These are phyloP conservation scores for Elymnias hypermnestra DNA, from an alignment of 1,140 invertebrate species.

Conservation along the genomic window DNA sequence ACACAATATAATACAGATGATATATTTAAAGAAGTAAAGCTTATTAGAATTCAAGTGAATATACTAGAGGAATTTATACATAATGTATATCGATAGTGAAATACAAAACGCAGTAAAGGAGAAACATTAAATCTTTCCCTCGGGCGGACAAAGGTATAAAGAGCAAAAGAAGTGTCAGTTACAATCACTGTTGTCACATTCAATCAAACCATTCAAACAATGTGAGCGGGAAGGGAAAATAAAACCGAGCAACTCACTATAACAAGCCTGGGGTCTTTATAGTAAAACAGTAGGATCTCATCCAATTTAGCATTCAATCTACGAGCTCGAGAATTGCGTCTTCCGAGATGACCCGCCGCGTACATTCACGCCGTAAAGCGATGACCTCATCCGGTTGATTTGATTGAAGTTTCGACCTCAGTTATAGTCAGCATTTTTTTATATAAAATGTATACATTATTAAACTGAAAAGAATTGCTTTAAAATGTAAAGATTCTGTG, in stretches of 20 bases:
- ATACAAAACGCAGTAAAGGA: conserved; percentile 13
- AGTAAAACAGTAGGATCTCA: conserved; percentile 63
- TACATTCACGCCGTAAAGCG: conserved; percentile 59
- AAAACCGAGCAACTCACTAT: conserved; percentile 48
- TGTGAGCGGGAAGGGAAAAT: conserved; percentile 38
- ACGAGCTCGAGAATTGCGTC: conserved; percentile 63
- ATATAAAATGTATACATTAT: conserved; percentile 12
- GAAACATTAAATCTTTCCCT: conserved; percentile 30
- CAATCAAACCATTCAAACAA: conserved; percentile 59
- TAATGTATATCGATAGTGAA: no score
- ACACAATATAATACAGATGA: no score
- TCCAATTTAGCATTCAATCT: conserved; percentile 75
- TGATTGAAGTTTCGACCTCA: conserved; percentile 51
- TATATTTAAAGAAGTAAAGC: no score
- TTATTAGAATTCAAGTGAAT: no score
- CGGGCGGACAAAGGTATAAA: conserved; percentile 11
- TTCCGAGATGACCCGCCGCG: conserved; percentile 67
- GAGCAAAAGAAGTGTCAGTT: conserved; percentile 18
- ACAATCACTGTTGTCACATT: conserved; percentile 65
- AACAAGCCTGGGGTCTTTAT: conserved; percentile 49
- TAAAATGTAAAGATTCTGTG: no score
- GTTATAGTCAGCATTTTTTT: conserved; percentile 14
- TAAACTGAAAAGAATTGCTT: no score
- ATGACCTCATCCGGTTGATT: conserved; percentile 70
- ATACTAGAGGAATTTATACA: no score